Conservation (phyloP, 2,797 vertebrate genomes). For the Fundulus diaphanus region DNA sequence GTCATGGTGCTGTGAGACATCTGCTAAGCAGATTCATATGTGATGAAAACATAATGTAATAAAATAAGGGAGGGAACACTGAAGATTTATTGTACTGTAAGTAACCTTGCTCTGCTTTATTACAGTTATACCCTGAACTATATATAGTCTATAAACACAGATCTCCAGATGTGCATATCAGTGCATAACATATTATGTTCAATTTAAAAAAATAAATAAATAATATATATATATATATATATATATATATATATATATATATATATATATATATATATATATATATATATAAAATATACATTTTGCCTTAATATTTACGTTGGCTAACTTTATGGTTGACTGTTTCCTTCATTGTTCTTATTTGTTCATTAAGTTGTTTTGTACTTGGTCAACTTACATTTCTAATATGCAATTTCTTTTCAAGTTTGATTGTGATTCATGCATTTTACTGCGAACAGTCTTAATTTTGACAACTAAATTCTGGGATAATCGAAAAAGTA, state of each 20-base stretch:
- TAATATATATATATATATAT: no score
- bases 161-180: not conserved
- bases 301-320: no score
- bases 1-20: conserved; percentile 64
- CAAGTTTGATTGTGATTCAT: not conserved
- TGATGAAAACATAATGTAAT: conserved; percentile 73
- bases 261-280: no score
- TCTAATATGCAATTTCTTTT: not conserved
- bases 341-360: not conserved
- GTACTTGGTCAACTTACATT: not conserved
- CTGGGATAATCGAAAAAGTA: not conserved
- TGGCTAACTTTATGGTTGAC: not conserved
- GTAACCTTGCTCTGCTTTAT: conserved; percentile 58
- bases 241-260: no score
- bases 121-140: conserved; percentile 36
- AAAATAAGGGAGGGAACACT: conserved; percentile 56
- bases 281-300: no score
- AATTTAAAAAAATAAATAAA: no score
- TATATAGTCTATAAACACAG: not conserved
- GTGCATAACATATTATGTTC: not conserved
- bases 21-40: conserved; percentile 69
- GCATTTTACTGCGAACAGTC: not conserved
- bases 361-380: not conserved
- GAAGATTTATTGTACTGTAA: conserved; percentile 70
- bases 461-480: not conserved